Conservation (phyloP, 2,113 vertebrate species). For the Arvicanthis niloticus region DNA sequence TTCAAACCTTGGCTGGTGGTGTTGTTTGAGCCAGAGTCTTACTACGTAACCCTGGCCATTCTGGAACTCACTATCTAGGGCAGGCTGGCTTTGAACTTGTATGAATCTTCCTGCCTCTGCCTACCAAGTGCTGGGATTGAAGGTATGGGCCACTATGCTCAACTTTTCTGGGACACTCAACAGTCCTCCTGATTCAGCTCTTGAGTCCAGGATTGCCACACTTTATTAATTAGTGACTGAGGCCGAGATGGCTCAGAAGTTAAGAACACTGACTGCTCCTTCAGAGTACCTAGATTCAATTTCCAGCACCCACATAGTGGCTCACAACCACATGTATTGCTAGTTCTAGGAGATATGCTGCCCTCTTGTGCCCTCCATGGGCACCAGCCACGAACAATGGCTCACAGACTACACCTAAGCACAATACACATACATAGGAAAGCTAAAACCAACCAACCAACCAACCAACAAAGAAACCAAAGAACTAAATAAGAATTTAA, state of each 20-base stretch:
- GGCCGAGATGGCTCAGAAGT: not conserved
- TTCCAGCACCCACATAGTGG: not conserved
- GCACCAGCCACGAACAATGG: not conserved
- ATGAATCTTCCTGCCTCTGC: not conserved
- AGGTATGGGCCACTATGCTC: accelerated
- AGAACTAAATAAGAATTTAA: not conserved
- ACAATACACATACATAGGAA: not conserved
- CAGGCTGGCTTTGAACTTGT: no score
- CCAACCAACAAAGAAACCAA: not conserved
- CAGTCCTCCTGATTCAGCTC: not conserved
- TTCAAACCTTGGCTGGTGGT: no score
- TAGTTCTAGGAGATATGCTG: not conserved
- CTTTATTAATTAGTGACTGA: not conserved
- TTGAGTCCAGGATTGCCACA: not conserved
- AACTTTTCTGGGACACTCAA: no score
- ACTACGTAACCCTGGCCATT: no score
- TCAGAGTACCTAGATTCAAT: not conserved
- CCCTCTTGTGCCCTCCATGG: not conserved
- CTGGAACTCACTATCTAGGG: no score
- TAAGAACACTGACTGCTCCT: not conserved
- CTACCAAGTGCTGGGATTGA: not conserved
- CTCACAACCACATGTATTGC: not conserved
- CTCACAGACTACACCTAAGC: not conserved
- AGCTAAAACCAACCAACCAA: no score
- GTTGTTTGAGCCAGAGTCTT: no score